These are phyloP conservation scores for Hepsetus odoe DNA, from an alignment of 2,113 vertebrate species.

Conservation along the genomic window DNA sequence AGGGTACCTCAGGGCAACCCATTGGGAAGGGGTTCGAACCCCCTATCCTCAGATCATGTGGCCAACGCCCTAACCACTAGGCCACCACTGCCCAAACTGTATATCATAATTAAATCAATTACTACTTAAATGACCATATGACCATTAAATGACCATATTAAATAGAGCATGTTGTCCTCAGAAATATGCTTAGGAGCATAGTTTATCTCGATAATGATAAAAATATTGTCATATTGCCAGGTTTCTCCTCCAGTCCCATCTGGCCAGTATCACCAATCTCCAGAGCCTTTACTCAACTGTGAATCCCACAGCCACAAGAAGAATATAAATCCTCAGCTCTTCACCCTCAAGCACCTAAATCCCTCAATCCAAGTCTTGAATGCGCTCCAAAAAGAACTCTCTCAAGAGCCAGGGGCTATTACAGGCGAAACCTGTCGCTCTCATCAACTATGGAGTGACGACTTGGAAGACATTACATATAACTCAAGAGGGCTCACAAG, in stretches of 20 bases:
- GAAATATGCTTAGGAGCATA: too few relatives aligned
- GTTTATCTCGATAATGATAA: too few relatives aligned
- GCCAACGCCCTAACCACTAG: too few relatives aligned
- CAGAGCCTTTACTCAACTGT: slow-evolving; percentile 55
- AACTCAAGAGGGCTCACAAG: slow-evolving; percentile 16
- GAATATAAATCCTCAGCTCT: slow-evolving; percentile 58
- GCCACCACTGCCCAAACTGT: too few relatives aligned
- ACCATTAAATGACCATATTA: too few relatives aligned
- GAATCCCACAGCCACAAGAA: slow-evolving; percentile 48
- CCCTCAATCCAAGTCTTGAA: slow-evolving; percentile 46
- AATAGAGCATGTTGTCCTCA: too few relatives aligned
- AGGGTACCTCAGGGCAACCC: too few relatives aligned
- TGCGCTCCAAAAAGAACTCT: slow-evolving; percentile 37
- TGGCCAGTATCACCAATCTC: slow-evolving; percentile 65
- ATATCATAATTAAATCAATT: too few relatives aligned
- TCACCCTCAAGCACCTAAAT: slow-evolving; percentile 49
- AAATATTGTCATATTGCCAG: not conserved
- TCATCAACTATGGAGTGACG: slow-evolving; percentile 20
- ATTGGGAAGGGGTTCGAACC: too few relatives aligned
- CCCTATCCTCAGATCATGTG: too few relatives aligned
- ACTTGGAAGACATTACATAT: slow-evolving; percentile 39
- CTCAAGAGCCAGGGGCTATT: slow-evolving; percentile 11
- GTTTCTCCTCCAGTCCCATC: slow-evolving; percentile 64
- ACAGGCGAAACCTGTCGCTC: slow-evolving; percentile 23
- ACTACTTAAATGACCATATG: too few relatives aligned